A percentile compares a stretch with the other conserved stretches of the same genome.
phyloP scores from a whole-genome alignment of 2,888 invertebrate species.

The Dendrolimus pini region DNA sequence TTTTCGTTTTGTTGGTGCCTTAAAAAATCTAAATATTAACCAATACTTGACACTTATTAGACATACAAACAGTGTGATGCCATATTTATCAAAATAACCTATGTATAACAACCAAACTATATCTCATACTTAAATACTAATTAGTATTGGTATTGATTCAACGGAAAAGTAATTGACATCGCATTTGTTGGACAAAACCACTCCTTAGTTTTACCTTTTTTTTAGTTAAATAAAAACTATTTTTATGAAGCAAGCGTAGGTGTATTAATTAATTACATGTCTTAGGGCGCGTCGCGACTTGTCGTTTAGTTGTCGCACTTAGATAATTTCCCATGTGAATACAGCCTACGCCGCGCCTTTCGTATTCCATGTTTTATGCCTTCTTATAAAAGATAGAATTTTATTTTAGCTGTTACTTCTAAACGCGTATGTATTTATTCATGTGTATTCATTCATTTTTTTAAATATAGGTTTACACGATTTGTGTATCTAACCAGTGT shows the following conservation, averaged over 20 bases:
- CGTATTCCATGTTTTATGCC: neutral
- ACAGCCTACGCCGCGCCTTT: slow-evolving; percentile 56
- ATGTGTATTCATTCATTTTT: neutral
- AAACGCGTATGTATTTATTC: neutral
- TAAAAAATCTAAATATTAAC: too few relatives aligned
- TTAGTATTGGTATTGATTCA: too few relatives aligned
- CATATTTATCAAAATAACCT: too few relatives aligned
- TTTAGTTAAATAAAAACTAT: slow-evolving; percentile 1
- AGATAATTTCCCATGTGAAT: slow-evolving; percentile 64
- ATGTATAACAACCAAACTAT: too few relatives aligned
- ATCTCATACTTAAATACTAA: too few relatives aligned
- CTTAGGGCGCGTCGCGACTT: slow-evolving; percentile 60
- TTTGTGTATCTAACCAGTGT: too few relatives aligned
- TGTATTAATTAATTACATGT: slow-evolving; percentile 59
- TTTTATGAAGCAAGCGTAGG: slow-evolving; percentile 9
- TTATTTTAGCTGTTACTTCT: neutral
- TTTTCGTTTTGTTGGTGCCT: too few relatives aligned
- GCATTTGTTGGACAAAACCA: neutral
- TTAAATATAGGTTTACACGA: neutral
- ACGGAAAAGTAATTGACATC: too few relatives aligned
- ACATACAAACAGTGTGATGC: too few relatives aligned
- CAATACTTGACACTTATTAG: too few relatives aligned
- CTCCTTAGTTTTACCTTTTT: neutral
- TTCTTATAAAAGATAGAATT: neutral
- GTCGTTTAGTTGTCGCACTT: slow-evolving; percentile 40